These are phyloP conservation scores for Chelonia mydas DNA, from an alignment of 2,797 vertebrate species.

Conservation along the genomic window DNA sequence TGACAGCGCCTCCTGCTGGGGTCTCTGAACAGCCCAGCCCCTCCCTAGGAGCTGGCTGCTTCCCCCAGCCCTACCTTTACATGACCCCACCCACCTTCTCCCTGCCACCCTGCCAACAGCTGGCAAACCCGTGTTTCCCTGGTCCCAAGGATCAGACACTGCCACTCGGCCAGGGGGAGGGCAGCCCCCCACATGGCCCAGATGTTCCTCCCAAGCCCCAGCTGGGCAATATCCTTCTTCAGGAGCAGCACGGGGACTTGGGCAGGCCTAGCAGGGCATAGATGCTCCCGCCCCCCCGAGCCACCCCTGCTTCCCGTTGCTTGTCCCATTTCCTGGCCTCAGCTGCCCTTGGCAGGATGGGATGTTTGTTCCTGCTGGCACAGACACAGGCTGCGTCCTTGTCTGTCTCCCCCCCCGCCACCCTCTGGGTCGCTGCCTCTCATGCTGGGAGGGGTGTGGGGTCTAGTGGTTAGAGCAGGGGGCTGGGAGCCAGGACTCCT, in stretches of 20 bases:
- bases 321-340: background rate
- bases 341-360: background rate
- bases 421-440: background rate
- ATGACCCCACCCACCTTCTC: too few relatives aligned
- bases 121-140: too few relatives aligned
- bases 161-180: too few relatives aligned
- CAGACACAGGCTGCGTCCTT: background rate
- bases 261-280: background rate
- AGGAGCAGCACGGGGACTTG: background rate
- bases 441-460: background rate
- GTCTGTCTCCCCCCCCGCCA: background rate
- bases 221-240: too few relatives aligned
- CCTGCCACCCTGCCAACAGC: too few relatives aligned
- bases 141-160: background rate
- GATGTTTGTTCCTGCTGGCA: slow-evolving; percentile 17
- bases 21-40: background rate
- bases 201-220: too few relatives aligned
- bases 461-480: background rate
- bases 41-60: too few relatives aligned
- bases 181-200: background rate
- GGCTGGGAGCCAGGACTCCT: background rate
- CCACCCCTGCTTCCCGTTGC: background rate
- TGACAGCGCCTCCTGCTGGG: background rate
- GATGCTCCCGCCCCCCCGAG: background rate
- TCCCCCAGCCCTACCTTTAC: background rate